Evolutionary conservation across 2,113 vertebrate genomes (phyloP), one percentile per base, ranked within the genome.

Genomic region (Datnioides undecimradiatus): DNA sequence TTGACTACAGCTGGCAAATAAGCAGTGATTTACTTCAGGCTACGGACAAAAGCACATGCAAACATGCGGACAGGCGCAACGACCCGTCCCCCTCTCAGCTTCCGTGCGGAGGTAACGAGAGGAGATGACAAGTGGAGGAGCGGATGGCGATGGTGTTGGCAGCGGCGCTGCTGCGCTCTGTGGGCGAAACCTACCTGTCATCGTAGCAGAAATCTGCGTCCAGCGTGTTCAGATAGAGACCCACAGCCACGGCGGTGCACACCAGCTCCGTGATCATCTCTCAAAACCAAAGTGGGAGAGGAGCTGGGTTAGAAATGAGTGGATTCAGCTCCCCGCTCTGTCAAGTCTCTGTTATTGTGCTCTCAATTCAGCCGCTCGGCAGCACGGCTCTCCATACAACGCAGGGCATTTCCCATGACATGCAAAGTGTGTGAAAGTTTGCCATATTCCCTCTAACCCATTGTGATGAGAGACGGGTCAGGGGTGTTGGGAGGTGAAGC

Each of bases 171-270:
- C 52, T 19, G 33, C 52, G 51, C 52, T 51, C 90, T 73, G 83
- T 54, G 25, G 72, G 62, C 14, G 43, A 21, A 63, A 33, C 89
- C 52, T 96, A 99, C 97, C 97, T 98, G 96, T 99, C 97, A 95
- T 99, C 97, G 69, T 99, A 99, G 95, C 97, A 99, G 96, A 99
- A 98, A 95, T 98, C 97, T 16, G 97, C 96, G 85, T 95, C 93
- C 87, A 98, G 93, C 67, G 97, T 97, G 95, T 98, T 98, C 86
- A 97, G 89, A 76, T 99, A 97, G 73, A 98, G 96, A 94, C 95
- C 94, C 90, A 97, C 95, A 93, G 97, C 96, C 95, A 97, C 95
- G 87, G 96, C 96, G 94, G 95, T 94, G 96, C 96, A 96, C 93
- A 96, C 86, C 93, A 97, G 95, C 96, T 98, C 97, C 92, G 95